phyloP scores from a whole-genome alignment of 2,113 vertebrate species.

The Oncorhynchus nerka region DNA sequence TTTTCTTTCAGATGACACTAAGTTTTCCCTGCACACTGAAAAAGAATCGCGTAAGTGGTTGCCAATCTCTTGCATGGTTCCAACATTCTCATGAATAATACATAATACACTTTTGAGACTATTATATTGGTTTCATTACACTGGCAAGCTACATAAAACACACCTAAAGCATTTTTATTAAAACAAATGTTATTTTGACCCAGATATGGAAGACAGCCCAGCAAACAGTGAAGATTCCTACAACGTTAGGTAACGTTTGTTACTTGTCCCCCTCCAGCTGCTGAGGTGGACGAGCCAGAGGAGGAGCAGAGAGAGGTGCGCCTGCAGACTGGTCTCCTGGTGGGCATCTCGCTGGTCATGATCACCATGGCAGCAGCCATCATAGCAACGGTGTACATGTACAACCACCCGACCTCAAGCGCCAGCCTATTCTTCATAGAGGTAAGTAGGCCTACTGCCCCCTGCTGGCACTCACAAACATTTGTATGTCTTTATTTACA shows the following conservation, averaged over 20 bases:
- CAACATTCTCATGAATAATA: not conserved
- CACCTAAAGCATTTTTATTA: too few species aligned
- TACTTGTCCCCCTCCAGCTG: conserved; percentile 53
- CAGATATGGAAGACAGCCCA: too few species aligned
- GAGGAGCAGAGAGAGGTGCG: conserved; percentile 71
- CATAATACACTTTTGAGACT: not conserved
- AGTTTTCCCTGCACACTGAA: conserved; percentile 83
- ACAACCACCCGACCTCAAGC: conserved; percentile 88
- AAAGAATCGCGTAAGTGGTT: conserved; percentile 80
- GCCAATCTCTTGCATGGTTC: not conserved
- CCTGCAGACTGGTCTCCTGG: conserved; percentile 81
- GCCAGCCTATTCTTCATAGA: conserved; percentile 95
- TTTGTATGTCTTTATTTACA: too few species aligned
- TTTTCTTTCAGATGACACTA: conserved; percentile 80
- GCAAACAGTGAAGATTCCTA: too few species aligned
- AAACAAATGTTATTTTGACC: too few species aligned
- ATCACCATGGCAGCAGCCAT: conserved; percentile 81
- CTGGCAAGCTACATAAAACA: too few species aligned
- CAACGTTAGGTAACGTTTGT: too few species aligned
- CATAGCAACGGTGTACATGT: conserved; percentile 86
- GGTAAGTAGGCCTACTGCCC: conserved; percentile 68
- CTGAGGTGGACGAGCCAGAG: conserved; percentile 70
- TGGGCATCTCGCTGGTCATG: conserved; percentile 79
- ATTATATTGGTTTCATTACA: too few species aligned
- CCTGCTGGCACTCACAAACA: not conserved